These are phyloP conservation scores for Digitonthophagus gazella DNA, from an alignment of 2,888 invertebrate species.

Conservation along the genomic window DNA sequence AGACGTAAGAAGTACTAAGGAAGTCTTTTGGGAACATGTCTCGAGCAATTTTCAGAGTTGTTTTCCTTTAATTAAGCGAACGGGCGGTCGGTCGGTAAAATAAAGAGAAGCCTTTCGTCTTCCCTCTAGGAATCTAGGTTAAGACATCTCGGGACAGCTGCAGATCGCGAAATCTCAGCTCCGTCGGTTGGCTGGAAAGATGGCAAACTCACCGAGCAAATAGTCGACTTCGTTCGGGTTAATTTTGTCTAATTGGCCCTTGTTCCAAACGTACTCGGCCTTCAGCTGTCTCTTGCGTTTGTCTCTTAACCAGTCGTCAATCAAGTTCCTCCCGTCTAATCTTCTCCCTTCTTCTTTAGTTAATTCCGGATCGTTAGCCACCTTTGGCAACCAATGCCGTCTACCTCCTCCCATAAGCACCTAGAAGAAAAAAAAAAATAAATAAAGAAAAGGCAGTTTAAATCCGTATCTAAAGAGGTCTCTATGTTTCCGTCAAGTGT, in stretches of 20 bases:
- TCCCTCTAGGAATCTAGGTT: background rate
- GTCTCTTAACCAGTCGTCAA: constrained; percentile 77
- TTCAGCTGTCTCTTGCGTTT: constrained; percentile 66
- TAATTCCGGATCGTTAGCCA: constrained; percentile 68
- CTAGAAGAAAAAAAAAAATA: constrained; percentile 49
- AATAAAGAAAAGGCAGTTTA: background rate
- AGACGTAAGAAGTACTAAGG: no score
- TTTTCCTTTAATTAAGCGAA: background rate
- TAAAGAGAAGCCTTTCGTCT: background rate
- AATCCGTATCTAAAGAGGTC: background rate
- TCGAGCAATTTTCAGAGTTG: background rate
- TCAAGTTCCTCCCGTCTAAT: constrained; percentile 73
- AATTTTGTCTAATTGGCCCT: constrained; percentile 67
- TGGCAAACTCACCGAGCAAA: constrained; percentile 61
- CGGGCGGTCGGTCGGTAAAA: background rate
- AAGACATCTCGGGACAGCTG: background rate
- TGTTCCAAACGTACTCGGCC: constrained; percentile 72
- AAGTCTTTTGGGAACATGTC: background rate
- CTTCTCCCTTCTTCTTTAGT: constrained; percentile 69
- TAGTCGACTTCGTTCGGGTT: constrained; percentile 71
- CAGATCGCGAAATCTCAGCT: background rate
- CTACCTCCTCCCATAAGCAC: constrained; percentile 78
- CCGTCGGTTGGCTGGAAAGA: background rate
- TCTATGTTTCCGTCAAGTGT: background rate
- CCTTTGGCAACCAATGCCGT: constrained; percentile 71